A percentile compares a stretch with the other conserved stretches of the same genome.
phyloP scores from a whole-genome alignment of 2,797 vertebrate species.

The Odontamblyopus lacepedii region DNA sequence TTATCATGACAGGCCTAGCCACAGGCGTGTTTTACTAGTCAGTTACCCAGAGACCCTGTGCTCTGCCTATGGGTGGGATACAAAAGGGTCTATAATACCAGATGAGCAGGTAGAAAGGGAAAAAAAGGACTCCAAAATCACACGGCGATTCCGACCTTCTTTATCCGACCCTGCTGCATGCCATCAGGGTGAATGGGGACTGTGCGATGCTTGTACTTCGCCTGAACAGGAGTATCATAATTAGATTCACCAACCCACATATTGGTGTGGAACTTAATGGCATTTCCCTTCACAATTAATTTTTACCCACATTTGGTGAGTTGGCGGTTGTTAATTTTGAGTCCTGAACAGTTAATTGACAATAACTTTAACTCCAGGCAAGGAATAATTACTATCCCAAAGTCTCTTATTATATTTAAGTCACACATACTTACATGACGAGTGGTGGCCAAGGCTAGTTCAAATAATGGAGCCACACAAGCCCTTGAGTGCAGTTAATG shows the following conservation, averaged over 20 bases:
- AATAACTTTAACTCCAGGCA: conserved; percentile 67
- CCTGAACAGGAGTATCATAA: conserved; percentile 6
- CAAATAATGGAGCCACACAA: not conserved
- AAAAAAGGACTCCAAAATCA: conserved; percentile 17
- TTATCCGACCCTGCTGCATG: not conserved
- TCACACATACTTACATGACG: conserved; percentile 47
- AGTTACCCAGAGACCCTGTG: conserved; percentile 39
- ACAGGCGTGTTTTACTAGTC: conserved; percentile 61
- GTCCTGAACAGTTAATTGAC: conserved; percentile 59
- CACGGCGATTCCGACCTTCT: conserved; percentile 12
- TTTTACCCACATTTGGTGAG: conserved; percentile 52
- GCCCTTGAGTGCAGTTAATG: not conserved
- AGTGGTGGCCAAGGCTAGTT: conserved; percentile 6
- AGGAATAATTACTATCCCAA: conserved; percentile 60
- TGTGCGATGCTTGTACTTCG: conserved; percentile 3
- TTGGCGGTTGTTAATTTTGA: conserved; percentile 58
- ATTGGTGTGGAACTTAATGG: conserved; percentile 28
- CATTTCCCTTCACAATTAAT: conserved; percentile 53
- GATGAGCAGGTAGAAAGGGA: conserved; percentile 40
- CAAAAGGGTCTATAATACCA: conserved; percentile 48
- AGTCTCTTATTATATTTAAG: conserved; percentile 55
- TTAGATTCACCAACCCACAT: conserved; percentile 22
- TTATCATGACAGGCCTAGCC: not conserved
- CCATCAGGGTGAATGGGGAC: not conserved
- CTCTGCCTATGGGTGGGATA: conserved; percentile 59